phyloP scores from a whole-genome alignment of 2,113 vertebrate species.

The Prunella himalayana region DNA sequence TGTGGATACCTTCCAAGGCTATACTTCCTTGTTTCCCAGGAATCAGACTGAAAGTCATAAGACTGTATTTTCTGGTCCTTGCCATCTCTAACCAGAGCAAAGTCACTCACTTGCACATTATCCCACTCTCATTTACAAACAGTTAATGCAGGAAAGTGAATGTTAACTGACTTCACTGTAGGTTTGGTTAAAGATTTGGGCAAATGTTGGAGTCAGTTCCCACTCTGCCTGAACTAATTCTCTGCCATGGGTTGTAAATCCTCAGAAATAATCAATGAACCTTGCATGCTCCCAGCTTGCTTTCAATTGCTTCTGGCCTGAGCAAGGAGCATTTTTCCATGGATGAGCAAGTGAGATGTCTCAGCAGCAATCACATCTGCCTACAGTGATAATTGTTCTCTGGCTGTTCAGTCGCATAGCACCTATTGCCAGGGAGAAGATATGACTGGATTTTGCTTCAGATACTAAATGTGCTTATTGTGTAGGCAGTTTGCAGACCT shows the following conservation, averaged over 20 bases:
- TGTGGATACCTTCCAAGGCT: background rate
- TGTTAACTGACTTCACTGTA: background rate
- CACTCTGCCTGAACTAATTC: background rate
- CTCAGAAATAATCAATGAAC: background rate
- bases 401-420: background rate
- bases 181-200: background rate
- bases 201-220: background rate
- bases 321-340: background rate
- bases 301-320: background rate
- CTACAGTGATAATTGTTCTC: background rate
- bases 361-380: background rate
- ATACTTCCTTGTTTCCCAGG: background rate
- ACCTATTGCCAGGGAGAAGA: background rate
- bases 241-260: background rate
- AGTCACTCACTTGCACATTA: background rate
- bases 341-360: background rate
- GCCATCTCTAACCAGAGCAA: background rate
- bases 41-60: background rate
- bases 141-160: background rate
- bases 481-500: background rate
- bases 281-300: background rate
- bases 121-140: background rate
- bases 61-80: background rate
- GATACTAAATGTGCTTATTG: background rate
- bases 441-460: background rate